Evolutionary conservation across 2,888 invertebrate genomes (phyloP), one percentile per base, ranked within the genome.

Genomic region (Sipha maydis): DNA sequence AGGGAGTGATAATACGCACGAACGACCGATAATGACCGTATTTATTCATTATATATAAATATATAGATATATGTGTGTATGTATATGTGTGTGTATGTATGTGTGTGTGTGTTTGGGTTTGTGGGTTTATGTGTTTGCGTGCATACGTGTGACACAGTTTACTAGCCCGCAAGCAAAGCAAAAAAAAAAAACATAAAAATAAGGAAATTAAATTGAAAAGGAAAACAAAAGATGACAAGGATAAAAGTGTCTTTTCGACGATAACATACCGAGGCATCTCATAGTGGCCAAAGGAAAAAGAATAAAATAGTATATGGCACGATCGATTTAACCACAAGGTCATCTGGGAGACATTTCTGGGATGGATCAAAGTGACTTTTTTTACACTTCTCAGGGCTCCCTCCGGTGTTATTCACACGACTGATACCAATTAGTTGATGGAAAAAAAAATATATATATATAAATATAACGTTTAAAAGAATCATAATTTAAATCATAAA

Each of bases 1-100:
- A 4, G 88, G 80, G 88, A 80, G 75, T 41, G 82, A 88, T 88
- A 88, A 88, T n/a, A 82, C 88, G 48, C 56, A 61, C 71, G 41
- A 88, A 31, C 28, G 73, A 56, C 71, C 41, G 75, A 88, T 88
- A 88, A 88, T 82, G 88, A 82, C 75, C 14, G 75, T 75, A 67
- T 88, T 82, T 82, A 82, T 88, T 88, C 86, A 61, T 80, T 88
- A 88, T 71, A 79, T 41, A 54, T 73, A 34, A 11, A 5, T 54
- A 28, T 14, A 14, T 48, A 48, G 1, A 14, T 48, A 2, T 14
- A 14, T 38, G 11, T 25, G 11, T 25, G 48, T n/a, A 31, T 25
- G 7, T 25, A 31, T 9, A 1, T 28, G n/a, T 8, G 17, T 21
- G 19, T 3, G 56, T 21, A 19, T 21, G 19, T 21, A 1, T 21